A percentile compares a stretch with the other conserved stretches of the same genome.
These are phyloP conservation scores for Heterodera filipjevi DNA, from an alignment of 2,888 invertebrate species.

Conservation along the genomic window DNA sequence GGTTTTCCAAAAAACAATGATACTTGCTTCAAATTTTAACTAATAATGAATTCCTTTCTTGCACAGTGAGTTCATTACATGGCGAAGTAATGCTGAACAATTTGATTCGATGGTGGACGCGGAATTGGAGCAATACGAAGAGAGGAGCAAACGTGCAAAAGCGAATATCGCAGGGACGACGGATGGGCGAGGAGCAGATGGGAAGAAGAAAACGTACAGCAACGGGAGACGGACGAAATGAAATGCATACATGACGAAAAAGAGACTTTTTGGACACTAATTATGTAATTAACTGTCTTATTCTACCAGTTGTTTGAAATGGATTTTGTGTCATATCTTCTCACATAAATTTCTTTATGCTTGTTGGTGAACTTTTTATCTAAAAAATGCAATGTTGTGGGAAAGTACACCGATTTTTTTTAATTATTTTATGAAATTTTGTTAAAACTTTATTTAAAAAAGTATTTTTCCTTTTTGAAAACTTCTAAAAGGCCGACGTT, in stretches of 20 bases:
- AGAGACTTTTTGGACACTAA: background rate
- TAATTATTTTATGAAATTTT: no score
- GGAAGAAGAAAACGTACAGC: background rate
- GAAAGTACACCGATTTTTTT: no score
- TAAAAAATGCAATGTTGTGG: no score
- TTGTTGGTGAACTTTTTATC: no score
- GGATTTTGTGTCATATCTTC: no score
- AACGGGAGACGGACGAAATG: background rate
- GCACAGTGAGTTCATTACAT: slow-evolving; percentile 40
- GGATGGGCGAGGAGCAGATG: background rate
- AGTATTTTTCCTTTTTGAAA: no score
- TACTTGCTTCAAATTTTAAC: background rate
- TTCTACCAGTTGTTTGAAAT: no score
- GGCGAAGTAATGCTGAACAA: slow-evolving; percentile 34
- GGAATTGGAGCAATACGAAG: slow-evolving; percentile 48
- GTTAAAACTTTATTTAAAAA: no score
- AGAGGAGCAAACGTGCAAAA: slow-evolving; percentile 38
- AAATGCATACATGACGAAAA: background rate
- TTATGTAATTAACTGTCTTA: no score
- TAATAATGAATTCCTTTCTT: slow-evolving; percentile 1
- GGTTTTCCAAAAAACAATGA: no score
- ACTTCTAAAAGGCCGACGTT: no score
- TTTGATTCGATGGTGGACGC: slow-evolving; percentile 38
- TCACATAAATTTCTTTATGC: no score
- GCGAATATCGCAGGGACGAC: background rate